A percentile compares a stretch with the other conserved stretches of the same genome.
These are phyloP conservation scores for Takifugu bimaculatus DNA, from an alignment of 2,113 vertebrate species.

Conservation along the genomic window DNA sequence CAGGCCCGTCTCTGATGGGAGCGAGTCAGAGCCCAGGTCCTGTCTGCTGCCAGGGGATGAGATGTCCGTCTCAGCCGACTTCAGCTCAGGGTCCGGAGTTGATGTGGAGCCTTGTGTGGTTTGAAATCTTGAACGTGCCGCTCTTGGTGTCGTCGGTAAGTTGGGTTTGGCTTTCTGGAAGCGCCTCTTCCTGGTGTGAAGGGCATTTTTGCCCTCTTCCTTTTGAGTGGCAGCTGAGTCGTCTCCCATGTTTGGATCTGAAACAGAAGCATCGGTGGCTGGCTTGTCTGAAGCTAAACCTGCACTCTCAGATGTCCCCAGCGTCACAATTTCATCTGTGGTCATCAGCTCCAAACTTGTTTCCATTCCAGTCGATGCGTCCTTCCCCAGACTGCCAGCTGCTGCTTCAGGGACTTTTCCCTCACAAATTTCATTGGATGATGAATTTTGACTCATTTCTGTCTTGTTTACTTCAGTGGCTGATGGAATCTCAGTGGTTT, in stretches of 20 bases:
- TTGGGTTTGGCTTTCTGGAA: not conserved
- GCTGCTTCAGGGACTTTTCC: slow-evolving; percentile 1
- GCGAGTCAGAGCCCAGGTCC: not conserved
- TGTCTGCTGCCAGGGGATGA: not conserved
- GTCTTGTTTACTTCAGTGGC: slow-evolving; percentile 7
- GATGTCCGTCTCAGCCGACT: too few relatives aligned
- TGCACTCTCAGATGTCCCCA: not conserved
- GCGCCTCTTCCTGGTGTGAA: not conserved
- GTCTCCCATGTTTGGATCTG: not conserved
- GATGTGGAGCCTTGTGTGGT: not conserved
- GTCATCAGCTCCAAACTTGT: slow-evolving; percentile 31
- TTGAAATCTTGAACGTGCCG: not conserved
- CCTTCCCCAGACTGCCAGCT: slow-evolving; percentile 4
- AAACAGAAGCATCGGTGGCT: not conserved
- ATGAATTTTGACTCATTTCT: not conserved
- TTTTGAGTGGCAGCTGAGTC: not conserved
- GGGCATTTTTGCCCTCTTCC: too few relatives aligned
- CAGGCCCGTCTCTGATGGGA: not conserved
- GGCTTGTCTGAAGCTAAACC: not conserved
- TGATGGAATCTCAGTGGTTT: not conserved
- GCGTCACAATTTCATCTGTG: not conserved
- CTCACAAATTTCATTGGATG: slow-evolving; percentile 9
- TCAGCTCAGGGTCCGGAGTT: too few relatives aligned
- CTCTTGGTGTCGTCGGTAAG: not conserved
- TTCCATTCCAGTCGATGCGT: not conserved